Evolutionary conservation across 2,113 vertebrate genomes (phyloP).

Genomic region (Mirza zaza): DNA sequence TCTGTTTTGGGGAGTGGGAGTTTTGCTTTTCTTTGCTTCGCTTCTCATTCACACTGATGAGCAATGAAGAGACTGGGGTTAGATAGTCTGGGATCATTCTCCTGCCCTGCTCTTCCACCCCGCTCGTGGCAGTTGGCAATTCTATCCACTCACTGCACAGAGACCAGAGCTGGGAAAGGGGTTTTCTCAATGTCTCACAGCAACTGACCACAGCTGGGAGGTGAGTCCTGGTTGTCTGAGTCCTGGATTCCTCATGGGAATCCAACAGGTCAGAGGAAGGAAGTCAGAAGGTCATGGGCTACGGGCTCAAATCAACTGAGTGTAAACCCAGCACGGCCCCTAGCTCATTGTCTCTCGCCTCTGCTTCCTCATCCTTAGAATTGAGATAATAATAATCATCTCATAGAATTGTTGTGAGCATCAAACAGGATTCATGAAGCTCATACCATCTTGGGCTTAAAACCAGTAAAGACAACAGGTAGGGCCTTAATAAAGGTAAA

Average conservation of each 20-base stretch:
- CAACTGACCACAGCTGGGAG: background rate
- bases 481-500: background rate
- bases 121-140: background rate
- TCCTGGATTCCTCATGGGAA: background rate
- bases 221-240: background rate
- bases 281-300: background rate
- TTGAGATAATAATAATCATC: background rate
- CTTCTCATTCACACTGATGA: background rate
- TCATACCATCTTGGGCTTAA: background rate
- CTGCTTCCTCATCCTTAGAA: background rate
- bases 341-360: background rate
- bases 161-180: background rate
- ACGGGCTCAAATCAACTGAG: background rate
- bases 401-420: background rate
- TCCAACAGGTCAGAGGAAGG: background rate
- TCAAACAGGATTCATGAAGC: background rate
- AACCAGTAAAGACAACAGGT: background rate
- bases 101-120: background rate
- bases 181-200: background rate
- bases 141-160: background rate
- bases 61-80: background rate
- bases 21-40: background rate
- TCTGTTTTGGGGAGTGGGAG: background rate
- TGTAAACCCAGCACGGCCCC: background rate
- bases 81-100: background rate